Percentiles rank a stretch among this genome's conserved stretches.
phyloP scores from a whole-genome alignment of 2,888 invertebrate genomes.

The Junonia oenone region DNA sequence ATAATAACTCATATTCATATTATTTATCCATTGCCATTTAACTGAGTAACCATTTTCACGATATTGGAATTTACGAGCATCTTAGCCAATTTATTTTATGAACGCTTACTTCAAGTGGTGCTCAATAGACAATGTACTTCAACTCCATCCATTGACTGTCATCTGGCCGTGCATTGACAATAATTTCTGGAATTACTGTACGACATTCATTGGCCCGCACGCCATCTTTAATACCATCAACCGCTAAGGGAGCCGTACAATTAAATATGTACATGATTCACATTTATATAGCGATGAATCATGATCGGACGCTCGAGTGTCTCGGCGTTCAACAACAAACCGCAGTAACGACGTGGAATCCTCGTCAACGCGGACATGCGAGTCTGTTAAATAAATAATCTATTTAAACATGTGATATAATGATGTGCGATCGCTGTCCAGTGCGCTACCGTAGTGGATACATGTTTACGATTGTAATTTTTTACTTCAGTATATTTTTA shows the following conservation, averaged over 20 bases:
- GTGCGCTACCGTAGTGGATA: slow-evolving; percentile 62
- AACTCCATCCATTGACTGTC: slow-evolving; percentile 42
- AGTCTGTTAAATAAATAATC: slow-evolving; percentile 65
- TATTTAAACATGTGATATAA: slow-evolving; percentile 74
- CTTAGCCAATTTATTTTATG: not conserved
- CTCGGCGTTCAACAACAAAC: slow-evolving; percentile 62
- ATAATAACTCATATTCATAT: no score
- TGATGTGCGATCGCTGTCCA: slow-evolving; percentile 70
- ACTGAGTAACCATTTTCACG: not conserved
- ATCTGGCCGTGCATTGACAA: slow-evolving; percentile 34
- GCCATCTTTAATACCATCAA: slow-evolving; percentile 36
- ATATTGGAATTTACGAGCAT: not conserved
- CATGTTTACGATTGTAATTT: slow-evolving; percentile 75
- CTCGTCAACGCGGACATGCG: slow-evolving; percentile 41
- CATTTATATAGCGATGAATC: slow-evolving; percentile 68
- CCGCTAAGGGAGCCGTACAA: slow-evolving; percentile 30
- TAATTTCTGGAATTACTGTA: slow-evolving; percentile 52
- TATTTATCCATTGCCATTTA: no score
- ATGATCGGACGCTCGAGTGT: slow-evolving; percentile 57
- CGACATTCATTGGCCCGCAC: slow-evolving; percentile 42
- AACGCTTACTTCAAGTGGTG: slow-evolving; percentile 9
- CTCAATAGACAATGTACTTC: slow-evolving; percentile 17
- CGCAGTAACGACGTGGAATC: slow-evolving; percentile 57
- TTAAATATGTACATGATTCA: slow-evolving; percentile 64
- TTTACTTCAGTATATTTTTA: slow-evolving; percentile 70